Evolutionary conservation across 2,888 invertebrate species (phyloP).

Genomic region (Pristionchus fissidentatus): DNA sequence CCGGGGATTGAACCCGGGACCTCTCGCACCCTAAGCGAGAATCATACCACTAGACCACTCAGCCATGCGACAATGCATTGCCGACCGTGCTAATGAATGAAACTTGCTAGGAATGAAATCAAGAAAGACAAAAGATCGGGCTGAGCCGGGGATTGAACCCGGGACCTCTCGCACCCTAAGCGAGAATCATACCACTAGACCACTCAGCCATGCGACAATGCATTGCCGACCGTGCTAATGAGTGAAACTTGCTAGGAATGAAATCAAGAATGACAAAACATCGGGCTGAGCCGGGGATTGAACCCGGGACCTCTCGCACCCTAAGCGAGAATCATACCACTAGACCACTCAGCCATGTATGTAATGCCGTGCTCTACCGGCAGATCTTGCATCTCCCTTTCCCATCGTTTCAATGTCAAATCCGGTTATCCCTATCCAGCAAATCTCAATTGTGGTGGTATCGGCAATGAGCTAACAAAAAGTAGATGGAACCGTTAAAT

Average conservation of each 20-base stretch:
- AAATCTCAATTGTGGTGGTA: background rate
- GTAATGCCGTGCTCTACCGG: background rate
- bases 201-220: conserved; percentile 65
- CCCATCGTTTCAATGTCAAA: background rate
- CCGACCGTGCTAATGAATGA: conserved; percentile 25
- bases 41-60: conserved; percentile 72
- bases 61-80: no score
- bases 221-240: background rate
- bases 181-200: conserved; percentile 75
- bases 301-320: conserved; percentile 75
- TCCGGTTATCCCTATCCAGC: conserved; percentile 30
- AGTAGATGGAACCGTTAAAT: no score
- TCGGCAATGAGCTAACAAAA: background rate
- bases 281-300: conserved; percentile 62
- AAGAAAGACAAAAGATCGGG: conserved; percentile 45
- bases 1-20: conserved; percentile 71
- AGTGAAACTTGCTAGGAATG: conserved; percentile 1
- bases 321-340: conserved; percentile 75
- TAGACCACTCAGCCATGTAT: conserved; percentile 69
- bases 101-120: conserved; percentile 11
- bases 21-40: conserved; percentile 73
- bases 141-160: conserved; percentile 66
- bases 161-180: conserved; percentile 75
- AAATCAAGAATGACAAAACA: background rate
- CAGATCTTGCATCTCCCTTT: background rate